These are phyloP conservation scores for Nothoprocta pentlandii DNA, from an alignment of 2,113 vertebrate genomes.

Conservation along the genomic window DNA sequence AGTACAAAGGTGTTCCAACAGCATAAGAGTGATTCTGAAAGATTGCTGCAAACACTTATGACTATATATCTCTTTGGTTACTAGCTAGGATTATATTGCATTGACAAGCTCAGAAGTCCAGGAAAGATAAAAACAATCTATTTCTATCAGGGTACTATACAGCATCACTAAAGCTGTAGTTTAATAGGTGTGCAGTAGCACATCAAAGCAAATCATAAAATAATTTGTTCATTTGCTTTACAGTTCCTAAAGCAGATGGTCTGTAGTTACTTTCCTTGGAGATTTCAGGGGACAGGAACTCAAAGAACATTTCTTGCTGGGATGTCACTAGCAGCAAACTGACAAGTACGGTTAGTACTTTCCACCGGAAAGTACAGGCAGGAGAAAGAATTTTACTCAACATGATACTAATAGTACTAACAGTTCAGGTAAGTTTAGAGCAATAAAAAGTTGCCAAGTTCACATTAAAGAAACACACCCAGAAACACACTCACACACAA, in stretches of 20 bases:
- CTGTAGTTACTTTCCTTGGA: not conserved
- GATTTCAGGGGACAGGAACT: not conserved
- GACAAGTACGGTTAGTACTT: conserved; percentile 2
- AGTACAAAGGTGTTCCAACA: not conserved
- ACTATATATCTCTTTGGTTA: not conserved
- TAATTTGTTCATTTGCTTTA: conserved; percentile 15
- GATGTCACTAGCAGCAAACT: not conserved
- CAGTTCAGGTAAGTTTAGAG: not conserved
- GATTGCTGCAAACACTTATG: conserved; percentile 13
- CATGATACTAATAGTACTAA: not conserved
- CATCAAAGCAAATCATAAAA: conserved; percentile 44
- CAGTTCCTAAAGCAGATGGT: not conserved
- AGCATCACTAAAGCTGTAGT: not conserved
- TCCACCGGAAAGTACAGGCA: not conserved
- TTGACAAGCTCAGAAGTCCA: conserved; percentile 55
- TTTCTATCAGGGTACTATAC: not conserved
- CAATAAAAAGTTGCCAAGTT: not conserved
- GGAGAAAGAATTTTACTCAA: not conserved
- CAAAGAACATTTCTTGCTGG: not conserved
- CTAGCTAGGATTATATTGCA: conserved; percentile 15
- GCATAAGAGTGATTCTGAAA: not conserved
- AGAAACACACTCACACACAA: too few relatives aligned
- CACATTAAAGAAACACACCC: not conserved
- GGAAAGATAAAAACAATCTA: conserved; percentile 36
- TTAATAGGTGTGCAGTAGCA: conserved; percentile 37